Base-by-base conservation (phyloP, 1,140 invertebrate species). In the Diorhabda elongata region DNA sequence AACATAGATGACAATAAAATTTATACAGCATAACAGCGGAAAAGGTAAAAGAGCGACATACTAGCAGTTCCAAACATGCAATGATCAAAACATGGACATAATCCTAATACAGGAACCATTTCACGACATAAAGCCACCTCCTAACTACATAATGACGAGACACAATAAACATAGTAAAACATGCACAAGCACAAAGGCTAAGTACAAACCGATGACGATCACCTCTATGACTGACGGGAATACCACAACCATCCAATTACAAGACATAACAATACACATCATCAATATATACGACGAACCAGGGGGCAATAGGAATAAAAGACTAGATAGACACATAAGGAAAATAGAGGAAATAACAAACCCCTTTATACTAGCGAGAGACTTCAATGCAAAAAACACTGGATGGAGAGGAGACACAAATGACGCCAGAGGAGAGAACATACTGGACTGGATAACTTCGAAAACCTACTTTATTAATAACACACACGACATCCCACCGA, bases 331-430 rank as follows among this genome's bases (percentile, higher is more conserved):
- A 26, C 26, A 26, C 26, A 26, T 26, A 26, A 26, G 26, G 26
- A 26, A 26, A 26, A 26, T 26, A 26, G 26, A 26, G 26, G 26
- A 26, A 26, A 26, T 26, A 26, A 26, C 26, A 26, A 26, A 26
- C 26, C 26, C 26, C 0, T 26, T 26, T 26, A 26, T 26, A 26
- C 26, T 66, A 3, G 64, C 26, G 2, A 52, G 64, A 57, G 64
- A 66, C 11, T 9, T 66, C 3, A 58, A 66, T 52, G 64, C 64
- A 2, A 57, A 66, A 41, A 66, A 66, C 52, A 8, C 3, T 9
- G 47, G 9, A 2, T 26, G 26, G 26, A 2, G 26, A 26, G 26
- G 26, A 26, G 26, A 26, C 26, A 26, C 26, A 26, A 26, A 26
- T 26, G 26, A 26, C 26, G 26, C 26, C 26, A 26, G 26, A 26